Evolutionary conservation across 92 coral and sea anemone species (phyloP).

Genomic region (Chrysogorgia sp.): DNA sequence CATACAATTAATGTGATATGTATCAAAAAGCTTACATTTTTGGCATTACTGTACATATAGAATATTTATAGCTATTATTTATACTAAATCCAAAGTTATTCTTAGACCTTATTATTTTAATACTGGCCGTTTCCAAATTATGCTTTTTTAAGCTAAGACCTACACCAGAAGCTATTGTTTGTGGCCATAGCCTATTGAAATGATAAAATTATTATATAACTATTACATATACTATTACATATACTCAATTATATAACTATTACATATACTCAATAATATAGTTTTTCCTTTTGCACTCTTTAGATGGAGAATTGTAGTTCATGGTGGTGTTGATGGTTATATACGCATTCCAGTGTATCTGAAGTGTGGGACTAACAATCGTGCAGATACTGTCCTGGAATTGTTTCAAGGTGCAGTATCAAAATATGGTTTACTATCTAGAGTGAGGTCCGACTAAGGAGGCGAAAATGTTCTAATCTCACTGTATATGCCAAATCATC

Average conservation of each 20-base stretch:
- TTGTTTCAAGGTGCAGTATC: conserved; percentile 19
- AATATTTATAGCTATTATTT: no score
- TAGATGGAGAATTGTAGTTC: conserved; percentile 33
- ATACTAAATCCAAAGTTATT: no score
- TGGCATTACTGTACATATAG: no score
- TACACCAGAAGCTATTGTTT: no score
- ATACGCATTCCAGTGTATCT: conserved; percentile 21
- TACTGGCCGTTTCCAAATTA: no score
- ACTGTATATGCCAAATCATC: conserved; percentile 23
- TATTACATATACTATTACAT: background rate
- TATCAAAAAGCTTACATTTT: no score
- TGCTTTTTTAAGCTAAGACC: no score
- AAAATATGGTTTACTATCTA: conserved; percentile 14
- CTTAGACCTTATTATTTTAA: no score
- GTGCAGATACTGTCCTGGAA: conserved; percentile 19
- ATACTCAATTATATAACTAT: no score
- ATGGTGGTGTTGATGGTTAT: conserved; percentile 35
- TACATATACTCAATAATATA: background rate
- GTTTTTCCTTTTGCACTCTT: background rate
- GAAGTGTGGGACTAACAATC: conserved; percentile 25
- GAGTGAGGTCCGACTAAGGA: conserved; percentile 28
- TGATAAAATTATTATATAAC: background rate
- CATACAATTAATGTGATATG: no score
- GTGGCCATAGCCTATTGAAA: no score
- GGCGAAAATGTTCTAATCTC: conserved; percentile 35